These are phyloP conservation scores for Heliconius cydno DNA, from an alignment of 2,888 invertebrate genomes.

Conservation along the genomic window DNA sequence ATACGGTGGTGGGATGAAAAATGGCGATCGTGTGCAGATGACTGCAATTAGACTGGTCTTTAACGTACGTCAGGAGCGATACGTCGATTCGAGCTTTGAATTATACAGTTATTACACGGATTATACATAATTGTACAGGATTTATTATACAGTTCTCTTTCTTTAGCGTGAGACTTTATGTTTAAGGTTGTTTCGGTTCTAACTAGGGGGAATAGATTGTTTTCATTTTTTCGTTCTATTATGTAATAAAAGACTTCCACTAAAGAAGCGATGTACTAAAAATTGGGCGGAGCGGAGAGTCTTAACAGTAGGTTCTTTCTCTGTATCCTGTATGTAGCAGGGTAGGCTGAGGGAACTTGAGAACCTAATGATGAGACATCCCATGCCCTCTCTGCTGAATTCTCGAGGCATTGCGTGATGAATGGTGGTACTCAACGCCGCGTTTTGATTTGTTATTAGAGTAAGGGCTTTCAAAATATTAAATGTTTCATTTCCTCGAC, in stretches of 20 bases:
- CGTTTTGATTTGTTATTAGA: too few relatives aligned
- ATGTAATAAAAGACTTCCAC: not conserved
- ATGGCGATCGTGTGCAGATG: slow-evolving; percentile 14
- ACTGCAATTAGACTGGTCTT: slow-evolving; percentile 27
- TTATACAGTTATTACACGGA: slow-evolving; percentile 15
- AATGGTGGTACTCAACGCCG: too few relatives aligned
- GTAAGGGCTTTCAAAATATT: too few relatives aligned
- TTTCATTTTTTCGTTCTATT: not conserved
- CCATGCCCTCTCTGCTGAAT: too few relatives aligned
- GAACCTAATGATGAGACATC: too few relatives aligned
- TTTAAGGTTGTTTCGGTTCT: not conserved
- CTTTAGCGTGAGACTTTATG: not conserved
- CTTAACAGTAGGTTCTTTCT: too few relatives aligned
- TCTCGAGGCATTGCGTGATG: too few relatives aligned
- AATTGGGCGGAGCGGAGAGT: too few relatives aligned
- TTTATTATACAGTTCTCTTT: not conserved
- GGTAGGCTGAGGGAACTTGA: too few relatives aligned
- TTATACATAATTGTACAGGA: slow-evolving; percentile 4
- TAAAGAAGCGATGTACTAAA: not conserved
- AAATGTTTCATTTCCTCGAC: too few relatives aligned
- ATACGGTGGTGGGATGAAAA: slow-evolving; percentile 6
- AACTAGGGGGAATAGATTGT: not conserved
- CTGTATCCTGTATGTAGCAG: too few relatives aligned
- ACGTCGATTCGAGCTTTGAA: slow-evolving; percentile 13
- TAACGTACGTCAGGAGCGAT: slow-evolving; percentile 16